Evolutionary conservation across 2,888 invertebrate species (phyloP).

Genomic region (Hedychridium roseum): DNA sequence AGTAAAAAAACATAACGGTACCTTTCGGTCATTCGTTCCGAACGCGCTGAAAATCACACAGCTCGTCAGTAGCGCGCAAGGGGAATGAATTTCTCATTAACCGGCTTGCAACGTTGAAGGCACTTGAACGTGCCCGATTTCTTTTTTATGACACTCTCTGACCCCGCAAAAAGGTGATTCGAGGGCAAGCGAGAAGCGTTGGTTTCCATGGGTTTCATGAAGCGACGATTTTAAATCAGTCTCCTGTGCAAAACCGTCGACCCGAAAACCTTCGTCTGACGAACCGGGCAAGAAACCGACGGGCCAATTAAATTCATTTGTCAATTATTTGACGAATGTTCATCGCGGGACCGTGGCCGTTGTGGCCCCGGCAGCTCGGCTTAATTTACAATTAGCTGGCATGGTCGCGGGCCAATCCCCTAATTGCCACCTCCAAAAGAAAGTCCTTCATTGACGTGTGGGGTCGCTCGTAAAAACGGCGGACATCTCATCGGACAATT

Average conservation of each 20-base stretch:
- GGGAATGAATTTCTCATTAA: too few species aligned
- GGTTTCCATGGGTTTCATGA: conserved; percentile 9
- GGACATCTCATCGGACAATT: conserved; percentile 32
- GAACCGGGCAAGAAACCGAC: conserved; percentile 36
- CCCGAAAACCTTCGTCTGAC: background rate
- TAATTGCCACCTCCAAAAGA: conserved; percentile 42
- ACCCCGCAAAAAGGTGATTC: background rate
- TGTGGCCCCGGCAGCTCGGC: conserved; percentile 26
- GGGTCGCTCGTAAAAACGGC: conserved; percentile 14
- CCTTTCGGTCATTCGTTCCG: too few species aligned
- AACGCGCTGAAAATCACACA: too few species aligned
- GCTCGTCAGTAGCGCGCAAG: too few species aligned
- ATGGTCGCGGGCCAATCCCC: conserved; percentile 40
- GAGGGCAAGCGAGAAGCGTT: background rate
- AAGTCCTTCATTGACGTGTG: conserved; percentile 27
- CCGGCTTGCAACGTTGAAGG: too few species aligned
- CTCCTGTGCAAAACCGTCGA: too few species aligned
- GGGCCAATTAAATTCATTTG: conserved; percentile 59
- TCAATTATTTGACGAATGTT: conserved; percentile 54
- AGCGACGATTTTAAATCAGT: too few species aligned
- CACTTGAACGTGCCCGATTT: too few species aligned
- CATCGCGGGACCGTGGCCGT: conserved; percentile 19
- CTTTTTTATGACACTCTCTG: too few species aligned
- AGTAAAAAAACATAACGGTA: conserved; percentile 15
- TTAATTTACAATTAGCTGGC: conserved; percentile 50